Base-by-base conservation (phyloP, 1,140 invertebrate species). In the Drosophila nannoptera region DNA sequence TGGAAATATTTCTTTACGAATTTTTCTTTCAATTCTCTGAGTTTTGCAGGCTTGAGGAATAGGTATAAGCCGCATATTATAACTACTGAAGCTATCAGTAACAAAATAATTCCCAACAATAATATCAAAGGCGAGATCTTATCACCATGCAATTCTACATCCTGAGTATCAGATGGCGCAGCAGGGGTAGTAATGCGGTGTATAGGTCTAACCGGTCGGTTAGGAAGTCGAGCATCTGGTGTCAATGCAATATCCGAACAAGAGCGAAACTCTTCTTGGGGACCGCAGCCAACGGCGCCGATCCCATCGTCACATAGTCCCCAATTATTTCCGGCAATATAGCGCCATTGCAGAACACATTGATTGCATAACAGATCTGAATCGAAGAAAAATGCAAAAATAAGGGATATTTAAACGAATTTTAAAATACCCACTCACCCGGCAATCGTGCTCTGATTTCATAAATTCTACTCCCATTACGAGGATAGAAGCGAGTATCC, bases 211-310 rank as follows among this genome's bases (percentile, higher is more conserved):
- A 64, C 32, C 12, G 82, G 78, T 12, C 72, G 73, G 38, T 69
- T 64, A 7, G 82, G 46, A 81, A 54, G 9, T 66, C 74, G 48
- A 52, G 77, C 88, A 12, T 90, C 77, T 35, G 93, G 92, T 0
- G 91, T 92, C 14, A 97, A 94, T 2, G 92, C 90, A 8, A 97
- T 93, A 78, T 97, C 96, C 0, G 96, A 93, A 75, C 96, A 97
- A 0, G 94, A 94, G 7, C 96, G 92, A 83, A 97, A 97, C 82
- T 96, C 95, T 87, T 97, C 94, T 77, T 94, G 93, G 3, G 88
- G 78, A 11, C 93, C 93, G 63, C 93, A 94, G 0, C 93, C 93
- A 6, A 91, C 16, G 32, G 71, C 81, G 2, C 74, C 73, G 9
- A 8, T 73, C 5, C 90, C 90, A 58, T 91, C 65, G 0, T 75